phyloP scores from a whole-genome alignment of 2,888 invertebrate species.

The Laspeyria flexula region DNA sequence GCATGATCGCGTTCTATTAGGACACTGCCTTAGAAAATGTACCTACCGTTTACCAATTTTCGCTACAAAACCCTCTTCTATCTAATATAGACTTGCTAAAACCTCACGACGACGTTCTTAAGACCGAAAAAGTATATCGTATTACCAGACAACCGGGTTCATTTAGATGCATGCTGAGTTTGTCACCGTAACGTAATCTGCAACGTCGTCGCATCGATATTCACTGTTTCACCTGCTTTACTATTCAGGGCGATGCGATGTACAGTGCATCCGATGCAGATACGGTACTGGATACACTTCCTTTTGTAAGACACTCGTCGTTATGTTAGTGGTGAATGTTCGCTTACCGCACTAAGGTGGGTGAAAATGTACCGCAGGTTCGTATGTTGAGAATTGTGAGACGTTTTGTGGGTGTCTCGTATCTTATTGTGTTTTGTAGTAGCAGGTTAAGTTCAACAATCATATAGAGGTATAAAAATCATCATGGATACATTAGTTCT shows the following conservation, averaged over 20 bases:
- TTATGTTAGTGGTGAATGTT: slow-evolving; percentile 28
- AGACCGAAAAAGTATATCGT: slow-evolving; percentile 24
- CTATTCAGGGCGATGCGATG: slow-evolving; percentile 43
- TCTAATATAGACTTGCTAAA: no score
- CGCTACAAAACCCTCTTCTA: no score
- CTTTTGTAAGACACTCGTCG: slow-evolving; percentile 32
- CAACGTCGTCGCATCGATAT: slow-evolving; percentile 41
- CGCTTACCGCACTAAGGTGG: slow-evolving; percentile 12
- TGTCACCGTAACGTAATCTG: slow-evolving; percentile 43
- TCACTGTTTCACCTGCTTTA: slow-evolving; percentile 50
- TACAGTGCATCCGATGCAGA: slow-evolving; percentile 42
- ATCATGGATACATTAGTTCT: no score
- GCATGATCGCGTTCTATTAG: no score
- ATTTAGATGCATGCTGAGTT: slow-evolving; percentile 43
- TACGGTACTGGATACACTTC: slow-evolving; percentile 45
- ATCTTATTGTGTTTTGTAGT: no score
- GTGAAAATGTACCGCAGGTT: not conserved
- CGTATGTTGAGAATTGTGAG: not conserved
- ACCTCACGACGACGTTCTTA: slow-evolving; percentile 14
- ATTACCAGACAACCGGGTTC: slow-evolving; percentile 31
- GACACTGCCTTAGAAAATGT: no score
- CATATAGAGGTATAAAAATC: no score
- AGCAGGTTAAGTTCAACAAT: no score
- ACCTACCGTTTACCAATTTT: no score
- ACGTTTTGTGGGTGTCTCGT: not conserved